Conservation (phyloP, 37 sponge, comb jelly and placozoan species). For the Geodia barretti region DNA sequence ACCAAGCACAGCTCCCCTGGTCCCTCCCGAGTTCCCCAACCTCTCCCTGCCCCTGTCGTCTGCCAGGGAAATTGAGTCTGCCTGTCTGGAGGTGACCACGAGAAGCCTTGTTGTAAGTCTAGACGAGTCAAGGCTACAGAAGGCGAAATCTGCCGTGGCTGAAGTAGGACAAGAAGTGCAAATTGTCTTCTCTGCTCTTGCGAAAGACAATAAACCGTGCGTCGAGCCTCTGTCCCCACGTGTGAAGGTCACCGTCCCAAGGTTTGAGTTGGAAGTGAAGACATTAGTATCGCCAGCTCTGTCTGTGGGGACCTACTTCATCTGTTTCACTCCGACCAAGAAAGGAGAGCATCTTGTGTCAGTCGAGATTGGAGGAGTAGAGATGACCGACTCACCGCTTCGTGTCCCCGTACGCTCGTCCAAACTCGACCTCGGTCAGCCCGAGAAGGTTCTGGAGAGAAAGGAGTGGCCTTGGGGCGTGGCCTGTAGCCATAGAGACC, state of each 20-base stretch:
- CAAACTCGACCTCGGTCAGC: neutral
- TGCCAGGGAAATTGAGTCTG: neutral
- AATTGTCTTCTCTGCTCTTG: neutral
- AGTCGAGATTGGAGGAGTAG: neutral
- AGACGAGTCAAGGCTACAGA: neutral
- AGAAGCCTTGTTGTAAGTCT: neutral
- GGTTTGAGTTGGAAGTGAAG: neutral
- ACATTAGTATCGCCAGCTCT: neutral
- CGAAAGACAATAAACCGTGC: neutral
- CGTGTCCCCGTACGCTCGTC: slow-evolving; percentile 3
- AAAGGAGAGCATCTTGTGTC: slow-evolving; percentile 33
- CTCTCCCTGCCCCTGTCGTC: slow-evolving; percentile 3
- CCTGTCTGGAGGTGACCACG: neutral
- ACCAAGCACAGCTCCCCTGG: neutral
- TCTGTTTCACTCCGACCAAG: slow-evolving; percentile 6
- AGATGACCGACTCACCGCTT: slow-evolving; percentile 11
- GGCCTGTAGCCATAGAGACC: slow-evolving; percentile 2
- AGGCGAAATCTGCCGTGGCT: neutral
- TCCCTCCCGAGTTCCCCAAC: neutral
- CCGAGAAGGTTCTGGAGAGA: neutral
- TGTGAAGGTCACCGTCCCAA: slow-evolving; percentile 14
- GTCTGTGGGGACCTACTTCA: slow-evolving; percentile 18
- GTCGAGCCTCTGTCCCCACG: neutral
- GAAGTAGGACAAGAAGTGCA: slow-evolving; percentile 7
- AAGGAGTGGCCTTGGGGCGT: slow-evolving; percentile 48